Base-by-base conservation (phyloP, 2,888 invertebrate genomes). In the Elegia similella region DNA sequence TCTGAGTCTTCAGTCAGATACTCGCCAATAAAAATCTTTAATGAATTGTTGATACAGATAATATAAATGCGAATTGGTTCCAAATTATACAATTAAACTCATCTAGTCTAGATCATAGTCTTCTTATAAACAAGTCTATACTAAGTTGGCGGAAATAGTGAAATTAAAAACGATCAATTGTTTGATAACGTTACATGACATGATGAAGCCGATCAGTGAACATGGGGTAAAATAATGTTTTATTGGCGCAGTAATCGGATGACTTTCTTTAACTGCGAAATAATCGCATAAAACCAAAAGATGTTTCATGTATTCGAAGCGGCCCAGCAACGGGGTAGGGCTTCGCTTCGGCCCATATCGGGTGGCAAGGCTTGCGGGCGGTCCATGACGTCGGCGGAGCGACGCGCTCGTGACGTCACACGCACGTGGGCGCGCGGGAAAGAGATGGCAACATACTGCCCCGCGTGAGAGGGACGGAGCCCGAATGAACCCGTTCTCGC, bases 361-460 rank as follows among this genome's bases (percentile, higher is more conserved):
- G 65, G 63, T 56, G 61, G 63, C 55, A 61, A 62, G 68, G 65
- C 63, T 66, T 53, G 65, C 76, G 75, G 76, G 76, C 74, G 76
- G 72, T 73, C 69, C 61, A 75, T 88, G 88, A 86, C 87, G 88
- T 86, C 75, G 73, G 65, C 69, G 70, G 75, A 73, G 73, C 74
- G 76, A 73, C 72, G 80, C 66, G 77, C 63, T 69, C 38, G 74
- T 86, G 84, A 87, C 88, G 86, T 87, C 87, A 88, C 79, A 64
- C 73, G 82, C 88, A 88, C 88, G 88, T 86, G 88, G 84, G 83
- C 70, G 84, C 76, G 82, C 65, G 79, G 75, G 83, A 85, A 68
- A 69, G 80, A 72, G 87, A 83, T 70, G 67, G 70, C 62, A 66
- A 67, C 63, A 69, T 58, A 43, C 60, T 38, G 56, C 65, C 67